Percentiles rank a stretch among this genome's conserved stretches.
Conservation (phyloP, 2,888 invertebrate species). For the Cerceris rybyensis region DNA sequence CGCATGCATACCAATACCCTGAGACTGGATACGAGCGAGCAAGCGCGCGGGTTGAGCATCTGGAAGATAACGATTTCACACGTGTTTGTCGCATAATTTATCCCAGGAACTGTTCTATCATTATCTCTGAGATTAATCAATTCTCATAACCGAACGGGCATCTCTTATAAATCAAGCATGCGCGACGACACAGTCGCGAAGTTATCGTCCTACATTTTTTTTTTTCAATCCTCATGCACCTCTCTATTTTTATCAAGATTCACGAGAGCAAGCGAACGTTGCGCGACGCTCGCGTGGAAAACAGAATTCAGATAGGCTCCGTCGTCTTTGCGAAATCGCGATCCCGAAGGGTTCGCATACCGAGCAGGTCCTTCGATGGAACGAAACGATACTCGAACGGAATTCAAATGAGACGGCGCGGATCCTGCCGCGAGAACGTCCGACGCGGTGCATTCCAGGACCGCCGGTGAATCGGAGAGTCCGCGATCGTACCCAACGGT, state of each 20-base stretch:
- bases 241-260: background rate
- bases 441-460: constrained; percentile 48
- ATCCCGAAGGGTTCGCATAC: constrained; percentile 52
- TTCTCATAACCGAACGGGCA: constrained; percentile 21
- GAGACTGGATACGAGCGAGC: background rate
- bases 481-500: constrained; percentile 59
- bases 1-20: background rate
- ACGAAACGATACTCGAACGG: constrained; percentile 70
- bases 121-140: constrained; percentile 41
- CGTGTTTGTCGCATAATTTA: constrained; percentile 20
- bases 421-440: constrained; percentile 30
- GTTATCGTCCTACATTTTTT: too few relatives aligned
- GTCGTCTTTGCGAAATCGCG: constrained; percentile 31
- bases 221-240: too few relatives aligned
- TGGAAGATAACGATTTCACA: constrained; percentile 50
- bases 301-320: constrained; percentile 4
- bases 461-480: background rate
- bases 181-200: background rate
- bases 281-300: constrained; percentile 19
- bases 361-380: constrained; percentile 69
- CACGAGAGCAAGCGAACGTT: background rate
- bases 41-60: background rate
- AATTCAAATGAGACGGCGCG: constrained; percentile 69
- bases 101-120: constrained; percentile 24
- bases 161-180: background rate